Evolutionary conservation across 2,888 invertebrate genomes (phyloP).

Genomic region (Cheilosia vernalis): DNA sequence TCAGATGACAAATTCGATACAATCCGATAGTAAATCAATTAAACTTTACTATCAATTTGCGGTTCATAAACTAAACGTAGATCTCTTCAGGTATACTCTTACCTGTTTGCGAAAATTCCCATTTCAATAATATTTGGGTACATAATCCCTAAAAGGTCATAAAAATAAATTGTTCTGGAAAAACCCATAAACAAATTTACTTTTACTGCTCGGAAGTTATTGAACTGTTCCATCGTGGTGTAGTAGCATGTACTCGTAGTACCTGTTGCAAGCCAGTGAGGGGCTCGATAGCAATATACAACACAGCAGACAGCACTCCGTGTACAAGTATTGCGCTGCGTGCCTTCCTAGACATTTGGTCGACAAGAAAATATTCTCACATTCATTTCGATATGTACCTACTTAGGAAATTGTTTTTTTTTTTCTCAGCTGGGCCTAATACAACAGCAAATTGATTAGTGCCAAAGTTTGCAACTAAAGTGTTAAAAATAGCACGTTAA

Average conservation of each 20-base stretch:
- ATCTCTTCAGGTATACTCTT: neutral
- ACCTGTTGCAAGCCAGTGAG: conserved; percentile 41
- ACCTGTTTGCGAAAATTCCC: conserved; percentile 60
- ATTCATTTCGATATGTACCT: conserved; percentile 38
- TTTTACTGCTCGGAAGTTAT: conserved; percentile 70
- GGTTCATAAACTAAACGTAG: conserved; percentile 48
- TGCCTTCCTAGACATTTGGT: conserved; percentile 57
- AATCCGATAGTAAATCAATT: conserved; percentile 53
- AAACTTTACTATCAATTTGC: conserved; percentile 64
- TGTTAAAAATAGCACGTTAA: neutral
- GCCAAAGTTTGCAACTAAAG: conserved; percentile 17
- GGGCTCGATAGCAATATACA: conserved; percentile 23
- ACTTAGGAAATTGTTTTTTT: conserved; percentile 46
- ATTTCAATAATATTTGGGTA: conserved; percentile 61
- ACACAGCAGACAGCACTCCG: neutral
- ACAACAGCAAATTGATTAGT: conserved; percentile 64
- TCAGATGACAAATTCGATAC: neutral
- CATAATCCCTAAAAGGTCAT: conserved; percentile 50
- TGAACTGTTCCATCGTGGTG: conserved; percentile 35
- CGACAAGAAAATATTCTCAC: conserved; percentile 22
- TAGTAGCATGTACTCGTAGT: neutral
- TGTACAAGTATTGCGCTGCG: neutral
- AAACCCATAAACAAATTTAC: conserved; percentile 73
- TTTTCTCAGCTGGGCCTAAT: conserved; percentile 3
- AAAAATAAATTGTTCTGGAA: conserved; percentile 64